A percentile compares a stretch with the other conserved stretches of the same genome.
These are phyloP conservation scores for Merops nubicus DNA, from an alignment of 2,113 vertebrate genomes.

Conservation along the genomic window DNA sequence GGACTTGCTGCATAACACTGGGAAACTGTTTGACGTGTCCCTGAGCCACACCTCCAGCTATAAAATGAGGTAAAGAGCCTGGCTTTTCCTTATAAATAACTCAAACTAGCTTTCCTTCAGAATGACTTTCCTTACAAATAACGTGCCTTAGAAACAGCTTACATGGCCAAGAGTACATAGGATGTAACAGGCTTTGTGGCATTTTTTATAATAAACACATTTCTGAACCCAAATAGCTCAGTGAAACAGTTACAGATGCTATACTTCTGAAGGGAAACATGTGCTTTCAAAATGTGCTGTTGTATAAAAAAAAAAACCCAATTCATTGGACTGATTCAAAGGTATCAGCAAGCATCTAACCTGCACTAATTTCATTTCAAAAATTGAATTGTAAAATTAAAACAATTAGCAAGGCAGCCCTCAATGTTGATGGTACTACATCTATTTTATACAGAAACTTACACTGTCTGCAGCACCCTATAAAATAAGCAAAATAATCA, in stretches of 20 bases:
- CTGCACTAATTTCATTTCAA: constrained; percentile 12
- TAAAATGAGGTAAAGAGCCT: neutral
- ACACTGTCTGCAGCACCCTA: neutral
- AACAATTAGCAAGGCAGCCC: neutral
- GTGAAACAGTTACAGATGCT: constrained; percentile 55
- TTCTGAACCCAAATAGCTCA: constrained; percentile 45
- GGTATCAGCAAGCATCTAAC: constrained; percentile 36
- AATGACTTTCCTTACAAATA: constrained; percentile 49
- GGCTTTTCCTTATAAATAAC: constrained; percentile 17
- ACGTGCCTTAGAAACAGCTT: constrained; percentile 45
- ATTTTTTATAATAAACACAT: constrained; percentile 44
- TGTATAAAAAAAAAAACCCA: neutral
- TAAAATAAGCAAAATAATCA: neutral
- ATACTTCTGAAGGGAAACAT: constrained; percentile 50
- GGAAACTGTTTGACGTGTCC: neutral
- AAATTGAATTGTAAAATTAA: constrained; percentile 30
- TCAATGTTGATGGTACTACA: neutral
- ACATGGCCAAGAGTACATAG: constrained; percentile 9
- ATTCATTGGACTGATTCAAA: constrained; percentile 38
- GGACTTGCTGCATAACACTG: neutral
- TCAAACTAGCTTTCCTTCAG: constrained; percentile 12
- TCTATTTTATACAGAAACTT: neutral
- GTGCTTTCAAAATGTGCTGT: constrained; percentile 41
- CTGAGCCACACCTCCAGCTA: neutral
- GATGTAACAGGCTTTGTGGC: constrained; percentile 10